Evolutionary conservation across 2,888 invertebrate species (phyloP).

Genomic region (Dolomedes plantarius): DNA sequence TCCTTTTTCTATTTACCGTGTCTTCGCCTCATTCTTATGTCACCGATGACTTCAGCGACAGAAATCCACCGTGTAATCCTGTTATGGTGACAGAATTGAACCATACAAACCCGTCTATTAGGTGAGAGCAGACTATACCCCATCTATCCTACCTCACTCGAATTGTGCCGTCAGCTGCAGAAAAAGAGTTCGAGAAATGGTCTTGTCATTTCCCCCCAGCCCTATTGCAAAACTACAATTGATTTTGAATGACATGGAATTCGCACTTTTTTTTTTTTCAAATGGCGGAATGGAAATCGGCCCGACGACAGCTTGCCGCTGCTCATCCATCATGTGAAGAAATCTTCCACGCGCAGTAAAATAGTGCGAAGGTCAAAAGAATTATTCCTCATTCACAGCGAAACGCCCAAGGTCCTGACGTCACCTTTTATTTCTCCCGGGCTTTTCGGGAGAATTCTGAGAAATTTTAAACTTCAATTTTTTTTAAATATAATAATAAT

Average conservation of each 20-base stretch:
- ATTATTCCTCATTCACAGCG: conserved; percentile 59
- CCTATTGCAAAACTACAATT: conserved; percentile 58
- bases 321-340: conserved; percentile 67
- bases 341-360: conserved; percentile 70
- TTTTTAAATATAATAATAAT: too few species aligned
- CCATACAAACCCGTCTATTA: conserved; percentile 6
- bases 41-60: neutral
- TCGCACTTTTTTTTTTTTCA: conserved; percentile 37
- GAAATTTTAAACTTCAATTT: neutral
- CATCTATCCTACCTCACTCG: conserved; percentile 40
- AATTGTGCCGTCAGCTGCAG: conserved; percentile 39
- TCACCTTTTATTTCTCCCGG: conserved; percentile 36
- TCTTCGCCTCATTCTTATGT: neutral
- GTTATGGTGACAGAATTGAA: conserved; percentile 6
- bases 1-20: neutral
- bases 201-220: conserved; percentile 22
- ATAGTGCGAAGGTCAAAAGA: conserved; percentile 41
- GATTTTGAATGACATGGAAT: conserved; percentile 71
- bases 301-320: conserved; percentile 55
- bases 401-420: conserved; percentile 50
- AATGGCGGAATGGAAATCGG: conserved; percentile 41
- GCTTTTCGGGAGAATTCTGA: neutral
- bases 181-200: conserved; percentile 30
- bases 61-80: conserved; percentile 21
- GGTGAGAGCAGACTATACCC: conserved; percentile 5